Evolutionary conservation across 1,140 invertebrate genomes (phyloP), one percentile per base, ranked within the genome.

Genomic region (Saxidomus purpurata): DNA sequence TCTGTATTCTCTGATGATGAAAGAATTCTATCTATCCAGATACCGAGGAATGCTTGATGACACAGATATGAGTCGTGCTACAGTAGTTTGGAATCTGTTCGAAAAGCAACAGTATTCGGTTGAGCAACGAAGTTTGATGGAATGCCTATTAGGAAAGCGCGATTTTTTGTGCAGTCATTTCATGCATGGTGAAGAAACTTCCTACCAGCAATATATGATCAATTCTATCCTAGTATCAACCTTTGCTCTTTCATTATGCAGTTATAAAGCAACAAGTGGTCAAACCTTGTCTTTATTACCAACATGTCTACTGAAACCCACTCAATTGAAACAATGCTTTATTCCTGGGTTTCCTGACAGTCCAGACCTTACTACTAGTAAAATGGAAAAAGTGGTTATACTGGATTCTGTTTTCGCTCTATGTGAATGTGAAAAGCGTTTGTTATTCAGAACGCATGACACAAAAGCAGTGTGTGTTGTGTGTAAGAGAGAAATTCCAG

Each of bases 161-260:
- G 74, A 87, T 79, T 79, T 87, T 67, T 2, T 36, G 9, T 31
- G n/a, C 43, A 34, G 38, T 13, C 3, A 15, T 28, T 79, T 87
- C 17, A 17, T 59, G 52, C n/a, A 61, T 31, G 25, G 22, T 38
- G 55, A 74, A 25, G 49, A 79, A 55, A 38, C 74, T 22, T 15
- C 49, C 17, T 87, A 43, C 17, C 71, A 79, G 40, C 74, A 79
- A 11, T 67, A 34, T 40, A 55, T 63, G 49, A 40, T 87, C 0
- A 69, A 61, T 31, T 43, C 85, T 38, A 34, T 63, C 19, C 25
- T 87, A 22, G 85, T 77, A 3, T 63, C 71, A 1, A 36, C 38
- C 25, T 80, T 38, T 43, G 43, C 61, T 13, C 31, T 25, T 22
- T 28, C 38, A 4, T 31, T 87, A 31, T 19, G 38, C n/a, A 8